Conservation (phyloP, 2,888 invertebrate species). For the Heliothis peltigera region DNA sequence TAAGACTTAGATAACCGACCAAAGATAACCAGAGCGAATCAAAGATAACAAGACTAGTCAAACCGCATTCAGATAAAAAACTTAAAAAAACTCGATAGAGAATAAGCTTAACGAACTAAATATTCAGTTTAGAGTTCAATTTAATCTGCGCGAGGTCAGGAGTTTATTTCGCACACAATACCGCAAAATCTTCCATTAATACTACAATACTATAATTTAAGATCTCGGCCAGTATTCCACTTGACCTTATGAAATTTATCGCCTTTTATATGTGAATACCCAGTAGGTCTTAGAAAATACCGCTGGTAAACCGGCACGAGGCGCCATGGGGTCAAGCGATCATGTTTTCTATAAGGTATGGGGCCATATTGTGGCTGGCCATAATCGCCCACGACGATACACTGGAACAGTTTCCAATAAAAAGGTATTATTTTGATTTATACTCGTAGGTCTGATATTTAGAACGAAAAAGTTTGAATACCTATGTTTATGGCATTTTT, state of each 20-base stretch:
- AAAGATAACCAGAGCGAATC: conserved; percentile 14
- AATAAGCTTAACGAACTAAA: conserved; percentile 30
- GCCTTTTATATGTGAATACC: conserved; percentile 33
- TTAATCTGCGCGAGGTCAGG: conserved; percentile 51
- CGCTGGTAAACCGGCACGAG: conserved; percentile 40
- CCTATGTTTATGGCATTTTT: too few species aligned
- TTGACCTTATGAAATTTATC: conserved; percentile 47
- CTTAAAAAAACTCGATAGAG: conserved; percentile 13
- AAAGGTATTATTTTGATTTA: conserved; percentile 8
- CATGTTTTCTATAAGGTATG: conserved; percentile 45
- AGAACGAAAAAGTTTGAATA: neutral
- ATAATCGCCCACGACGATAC: conserved; percentile 45
- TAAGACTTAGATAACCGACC: neutral
- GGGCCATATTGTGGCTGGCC: conserved; percentile 21
- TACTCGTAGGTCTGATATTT: neutral
- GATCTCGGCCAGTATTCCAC: conserved; percentile 38
- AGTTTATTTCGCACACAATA: conserved; percentile 37
- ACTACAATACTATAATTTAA: conserved; percentile 49
- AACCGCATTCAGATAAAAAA: conserved; percentile 15
- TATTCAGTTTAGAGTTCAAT: conserved; percentile 44
- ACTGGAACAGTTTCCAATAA: conserved; percentile 18
- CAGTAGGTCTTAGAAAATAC: conserved; percentile 48
- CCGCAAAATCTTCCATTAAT: conserved; percentile 24
- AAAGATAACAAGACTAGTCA: conserved; percentile 13
- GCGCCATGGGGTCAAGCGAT: conserved; percentile 55